phyloP scores from a whole-genome alignment of 2,797 vertebrate species.

The Hephaestus fuliginosus region DNA sequence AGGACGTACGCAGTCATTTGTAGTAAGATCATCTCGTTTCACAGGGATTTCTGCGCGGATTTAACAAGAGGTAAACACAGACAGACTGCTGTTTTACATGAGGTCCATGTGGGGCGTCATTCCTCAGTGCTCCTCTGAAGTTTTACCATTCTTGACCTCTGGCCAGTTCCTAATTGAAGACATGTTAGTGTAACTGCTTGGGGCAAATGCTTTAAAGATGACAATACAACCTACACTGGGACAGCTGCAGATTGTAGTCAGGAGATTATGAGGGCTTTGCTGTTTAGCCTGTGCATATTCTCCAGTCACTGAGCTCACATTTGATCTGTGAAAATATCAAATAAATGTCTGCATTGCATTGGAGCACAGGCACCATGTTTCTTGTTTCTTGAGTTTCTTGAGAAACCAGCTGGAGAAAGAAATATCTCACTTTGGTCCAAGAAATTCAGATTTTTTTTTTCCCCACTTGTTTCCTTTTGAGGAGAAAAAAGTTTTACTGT shows the following conservation, averaged over 20 bases:
- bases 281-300: not conserved
- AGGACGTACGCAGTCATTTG: slow-evolving; percentile 14
- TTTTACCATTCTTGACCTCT: slow-evolving; percentile 42
- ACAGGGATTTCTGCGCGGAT: slow-evolving; percentile 15
- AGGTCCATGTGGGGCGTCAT: not conserved
- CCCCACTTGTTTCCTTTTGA: not conserved
- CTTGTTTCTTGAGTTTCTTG: not conserved
- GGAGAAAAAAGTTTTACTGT: not conserved
- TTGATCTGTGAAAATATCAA: slow-evolving; percentile 13
- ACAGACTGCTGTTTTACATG: slow-evolving; percentile 50
- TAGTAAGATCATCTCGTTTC: not conserved
- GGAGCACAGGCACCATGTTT: not conserved
- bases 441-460: not conserved
- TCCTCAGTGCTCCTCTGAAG: slow-evolving; percentile 4
- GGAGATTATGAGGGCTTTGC: slow-evolving; percentile 17
- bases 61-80: slow-evolving; percentile 46
- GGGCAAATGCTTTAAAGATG: slow-evolving; percentile 42
- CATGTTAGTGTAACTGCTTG: slow-evolving; percentile 18
- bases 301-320: slow-evolving; percentile 9
- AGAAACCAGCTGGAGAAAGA: slow-evolving; percentile 28
- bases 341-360: not conserved
- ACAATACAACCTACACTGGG: not conserved
- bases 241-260: slow-evolving; percentile 34
- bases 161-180: slow-evolving; percentile 27
- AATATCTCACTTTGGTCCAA: not conserved